Conservation (phyloP, 2,888 invertebrate species). For the Chironomus riparius region DNA sequence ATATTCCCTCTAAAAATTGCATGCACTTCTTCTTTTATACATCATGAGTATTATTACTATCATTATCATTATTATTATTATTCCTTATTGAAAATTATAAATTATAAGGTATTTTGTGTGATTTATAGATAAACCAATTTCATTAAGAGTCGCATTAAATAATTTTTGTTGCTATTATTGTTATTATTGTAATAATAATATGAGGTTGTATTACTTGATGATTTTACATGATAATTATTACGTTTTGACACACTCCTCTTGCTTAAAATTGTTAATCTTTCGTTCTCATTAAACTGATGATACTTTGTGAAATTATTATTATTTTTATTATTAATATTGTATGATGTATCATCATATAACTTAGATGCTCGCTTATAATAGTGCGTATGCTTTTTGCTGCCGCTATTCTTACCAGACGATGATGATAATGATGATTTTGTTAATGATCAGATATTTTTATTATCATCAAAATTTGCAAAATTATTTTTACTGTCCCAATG, state of each 20-base stretch:
- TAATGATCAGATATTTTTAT: conserved; percentile 25
- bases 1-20: not conserved
- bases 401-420: not conserved
- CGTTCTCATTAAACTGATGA: not conserved
- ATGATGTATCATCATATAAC: not conserved
- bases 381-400: not conserved
- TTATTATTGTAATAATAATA: conserved; percentile 13
- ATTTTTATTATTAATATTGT: not conserved
- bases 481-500: conserved; percentile 39
- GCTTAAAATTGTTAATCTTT: not conserved
- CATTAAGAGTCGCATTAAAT: conserved; percentile 22
- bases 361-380: not conserved
- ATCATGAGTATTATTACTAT: no score
- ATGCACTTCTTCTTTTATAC: no score
- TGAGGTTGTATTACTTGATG: not conserved
- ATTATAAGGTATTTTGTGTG: not conserved
- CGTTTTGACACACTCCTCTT: not conserved
- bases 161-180: conserved; percentile 7
- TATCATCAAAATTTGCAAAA: conserved; percentile 43
- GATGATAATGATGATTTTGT: not conserved
- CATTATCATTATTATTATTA: no score
- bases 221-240: not conserved
- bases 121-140: conserved; percentile 20
- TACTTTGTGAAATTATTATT: not conserved
- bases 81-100: no score